These are phyloP conservation scores for Caracal caracal DNA, from an alignment of 2,113 vertebrate species.

Conservation along the genomic window DNA sequence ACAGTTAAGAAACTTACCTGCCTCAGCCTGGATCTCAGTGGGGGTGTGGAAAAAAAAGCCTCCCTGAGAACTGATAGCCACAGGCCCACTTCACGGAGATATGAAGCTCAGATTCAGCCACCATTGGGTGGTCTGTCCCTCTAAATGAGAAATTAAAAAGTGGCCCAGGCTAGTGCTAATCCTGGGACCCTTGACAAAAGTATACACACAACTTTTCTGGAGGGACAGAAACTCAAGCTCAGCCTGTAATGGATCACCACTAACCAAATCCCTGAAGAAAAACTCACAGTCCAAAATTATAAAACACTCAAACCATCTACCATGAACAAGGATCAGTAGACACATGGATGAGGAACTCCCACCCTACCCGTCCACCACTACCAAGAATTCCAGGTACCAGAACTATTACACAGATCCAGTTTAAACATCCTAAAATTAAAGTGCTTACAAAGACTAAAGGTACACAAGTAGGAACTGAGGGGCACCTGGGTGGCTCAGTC, in stretches of 20 bases:
- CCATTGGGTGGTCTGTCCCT: background rate
- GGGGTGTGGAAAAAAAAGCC: accelerated
- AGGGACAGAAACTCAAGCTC: background rate
- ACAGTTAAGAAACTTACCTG: background rate
- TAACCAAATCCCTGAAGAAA: background rate
- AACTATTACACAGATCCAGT: background rate
- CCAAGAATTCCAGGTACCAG: background rate
- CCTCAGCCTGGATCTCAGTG: background rate
- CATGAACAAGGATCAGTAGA: background rate
- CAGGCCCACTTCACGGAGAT: background rate
- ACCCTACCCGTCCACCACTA: accelerated
- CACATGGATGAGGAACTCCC: background rate
- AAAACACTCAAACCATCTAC: background rate
- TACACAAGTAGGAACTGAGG: background rate
- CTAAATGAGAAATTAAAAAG: background rate
- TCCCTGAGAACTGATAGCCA: background rate
- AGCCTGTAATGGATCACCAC: background rate
- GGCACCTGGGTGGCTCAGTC: too few species aligned
- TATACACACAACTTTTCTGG: background rate
- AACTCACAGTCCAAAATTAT: background rate
- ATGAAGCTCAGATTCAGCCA: background rate
- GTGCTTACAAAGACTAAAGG: background rate
- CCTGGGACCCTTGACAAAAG: background rate
- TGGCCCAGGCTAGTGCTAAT: background rate
- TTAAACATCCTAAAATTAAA: background rate